Evolutionary conservation across 2,113 vertebrate species (phyloP), one percentile per base, ranked within the genome.

Genomic region (Sinocyclocheilus rhinocerous): DNA sequence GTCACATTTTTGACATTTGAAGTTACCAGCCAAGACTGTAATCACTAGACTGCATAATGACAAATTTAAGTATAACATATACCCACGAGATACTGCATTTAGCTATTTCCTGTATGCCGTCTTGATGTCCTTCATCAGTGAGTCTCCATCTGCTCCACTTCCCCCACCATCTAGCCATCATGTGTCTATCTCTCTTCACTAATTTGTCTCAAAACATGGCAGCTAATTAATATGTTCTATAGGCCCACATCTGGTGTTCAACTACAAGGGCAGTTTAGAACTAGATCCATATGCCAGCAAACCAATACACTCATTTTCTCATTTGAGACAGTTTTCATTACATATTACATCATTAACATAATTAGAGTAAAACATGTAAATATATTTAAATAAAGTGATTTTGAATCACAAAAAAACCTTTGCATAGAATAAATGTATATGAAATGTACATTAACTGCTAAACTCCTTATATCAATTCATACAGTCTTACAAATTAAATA

Each of bases 121-220:
- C 36, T 59, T 75, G 52, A 81, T 67, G 59, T 76, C 70, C 72
- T 84, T 84, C 69, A 84, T 84, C 69, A 39, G 26, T 18, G 16
- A 13, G 16, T 45, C 22, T 69, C 84, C 59, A 78, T 77, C 84
- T 85, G 75, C 73, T 85, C 50, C 55, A 45, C 13, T 72, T 85
- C 79, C 61, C n/a, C n/a, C n/a, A 24, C 33, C 63, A 50, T 55
- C 8, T 7, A 65, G 22, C 0, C n/a, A 81, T 81, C 39, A 81
- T 42, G 8, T 81, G n/a, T 65, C 22, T 81, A 65, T 29, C n/a
- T 76, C 42, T 81, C 36, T 67, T 81, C 42, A 29, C 61, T 83
- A 69, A 83, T 55, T 55, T 72, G 5, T 72, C 18, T 83, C 42
- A 83, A 83, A 83, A 83, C 20, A 57, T 55, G 81, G 72, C 63